Evolutionary conservation across 2,888 invertebrate genomes (phyloP).

Genomic region (Noctua janthina): DNA sequence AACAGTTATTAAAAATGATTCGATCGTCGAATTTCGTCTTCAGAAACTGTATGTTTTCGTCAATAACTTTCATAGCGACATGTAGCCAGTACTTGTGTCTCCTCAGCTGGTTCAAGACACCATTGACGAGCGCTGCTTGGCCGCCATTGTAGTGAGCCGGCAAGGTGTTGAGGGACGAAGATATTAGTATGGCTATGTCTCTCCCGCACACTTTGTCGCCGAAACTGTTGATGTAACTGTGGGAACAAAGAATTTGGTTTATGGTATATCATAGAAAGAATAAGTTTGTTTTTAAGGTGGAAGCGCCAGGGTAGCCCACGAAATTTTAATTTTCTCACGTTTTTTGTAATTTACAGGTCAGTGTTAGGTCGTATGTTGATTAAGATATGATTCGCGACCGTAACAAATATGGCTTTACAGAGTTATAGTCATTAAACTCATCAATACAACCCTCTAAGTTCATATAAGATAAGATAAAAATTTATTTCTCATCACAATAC

Average conservation of each 20-base stretch:
- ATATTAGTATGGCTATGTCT: slow-evolving; percentile 81
- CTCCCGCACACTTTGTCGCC: slow-evolving; percentile 87
- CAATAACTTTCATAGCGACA: slow-evolving; percentile 90
- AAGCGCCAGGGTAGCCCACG: too few relatives aligned
- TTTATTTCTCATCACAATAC: too few relatives aligned
- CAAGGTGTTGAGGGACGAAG: slow-evolving; percentile 71
- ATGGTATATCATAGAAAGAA: not conserved
- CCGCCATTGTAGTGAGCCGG: slow-evolving; percentile 7
- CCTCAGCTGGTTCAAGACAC: slow-evolving; percentile 78
- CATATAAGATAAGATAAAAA: too few relatives aligned
- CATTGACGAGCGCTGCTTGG: slow-evolving; percentile 6
- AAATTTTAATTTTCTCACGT: too few relatives aligned
- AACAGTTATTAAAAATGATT: slow-evolving; percentile 91
- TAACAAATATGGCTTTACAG: too few relatives aligned
- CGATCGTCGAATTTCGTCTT: slow-evolving; percentile 86
- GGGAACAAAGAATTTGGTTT: slow-evolving; percentile 53
- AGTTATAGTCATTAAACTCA: too few relatives aligned
- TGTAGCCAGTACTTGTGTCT: slow-evolving; percentile 92
- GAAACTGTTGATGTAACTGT: slow-evolving; percentile 90
- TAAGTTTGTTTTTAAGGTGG: not conserved
- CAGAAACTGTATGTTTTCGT: slow-evolving; percentile 91
- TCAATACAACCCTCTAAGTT: too few relatives aligned
- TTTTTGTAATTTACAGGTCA: too few relatives aligned
- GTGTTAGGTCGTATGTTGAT: too few relatives aligned
- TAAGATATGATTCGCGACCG: too few relatives aligned